A percentile compares a stretch with the other conserved stretches of the same genome.
These are phyloP conservation scores for Timema cristinae DNA, from an alignment of 2,888 invertebrate species.

Conservation along the genomic window DNA sequence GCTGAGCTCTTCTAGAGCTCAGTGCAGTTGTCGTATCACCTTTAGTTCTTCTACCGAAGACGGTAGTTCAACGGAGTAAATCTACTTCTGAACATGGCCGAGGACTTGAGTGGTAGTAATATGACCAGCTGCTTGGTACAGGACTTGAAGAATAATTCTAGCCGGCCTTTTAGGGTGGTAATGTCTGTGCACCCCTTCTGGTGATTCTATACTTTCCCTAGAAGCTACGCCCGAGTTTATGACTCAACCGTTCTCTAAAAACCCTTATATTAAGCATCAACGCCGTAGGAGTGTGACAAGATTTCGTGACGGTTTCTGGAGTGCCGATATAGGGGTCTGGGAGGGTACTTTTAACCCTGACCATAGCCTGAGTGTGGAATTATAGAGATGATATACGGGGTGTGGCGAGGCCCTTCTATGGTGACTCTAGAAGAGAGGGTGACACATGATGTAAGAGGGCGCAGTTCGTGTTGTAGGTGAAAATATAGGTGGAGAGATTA, in stretches of 20 bases:
- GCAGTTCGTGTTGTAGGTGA: conserved; percentile 46
- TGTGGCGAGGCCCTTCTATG: conserved; percentile 40
- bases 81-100: conserved; percentile 9
- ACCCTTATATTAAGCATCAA: conserved; percentile 51
- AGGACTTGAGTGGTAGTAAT: neutral
- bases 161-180: conserved; percentile 16
- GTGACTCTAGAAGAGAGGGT: conserved; percentile 43
- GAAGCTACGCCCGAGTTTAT: conserved; percentile 49
- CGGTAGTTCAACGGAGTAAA: conserved; percentile 16
- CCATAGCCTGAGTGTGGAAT: conserved; percentile 62
- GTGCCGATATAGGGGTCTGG: conserved; percentile 32
- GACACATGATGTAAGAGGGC: conserved; percentile 46
- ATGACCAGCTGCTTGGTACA: conserved; percentile 25
- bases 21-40: conserved; percentile 4
- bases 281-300: too few species aligned
- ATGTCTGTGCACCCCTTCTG: too few species aligned
- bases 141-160: conserved; percentile 35
- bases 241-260: conserved; percentile 58
- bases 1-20: conserved; percentile 25
- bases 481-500: conserved; percentile 40
- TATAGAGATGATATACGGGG: conserved; percentile 74
- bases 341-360: conserved; percentile 47
- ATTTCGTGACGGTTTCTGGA: conserved; percentile 45
- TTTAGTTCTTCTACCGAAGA: neutral
- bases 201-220: neutral